These are phyloP conservation scores for Helleia helle DNA, from an alignment of 2,888 invertebrate genomes.

Conservation along the genomic window DNA sequence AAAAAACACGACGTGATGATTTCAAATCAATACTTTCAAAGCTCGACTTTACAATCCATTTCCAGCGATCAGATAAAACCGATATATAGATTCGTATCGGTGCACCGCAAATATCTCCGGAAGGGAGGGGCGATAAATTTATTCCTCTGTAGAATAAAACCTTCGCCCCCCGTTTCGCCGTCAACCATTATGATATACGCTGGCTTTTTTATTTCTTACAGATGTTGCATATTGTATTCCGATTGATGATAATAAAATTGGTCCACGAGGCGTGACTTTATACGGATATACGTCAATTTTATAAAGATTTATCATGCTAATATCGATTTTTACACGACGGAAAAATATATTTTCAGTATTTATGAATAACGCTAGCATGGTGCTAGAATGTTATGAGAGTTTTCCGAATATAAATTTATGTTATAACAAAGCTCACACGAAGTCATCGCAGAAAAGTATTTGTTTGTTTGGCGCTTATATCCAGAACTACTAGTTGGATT, in stretches of 20 bases:
- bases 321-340: too few relatives aligned
- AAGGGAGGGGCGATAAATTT: slow-evolving; percentile 9
- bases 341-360: too few relatives aligned
- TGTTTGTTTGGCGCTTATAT: too few relatives aligned
- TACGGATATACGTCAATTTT: too few relatives aligned
- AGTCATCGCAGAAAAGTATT: too few relatives aligned
- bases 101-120: slow-evolving; percentile 11
- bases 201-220: slow-evolving; percentile 3
- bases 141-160: background rate
- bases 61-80: background rate
- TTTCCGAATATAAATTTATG: too few relatives aligned
- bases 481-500: too few relatives aligned
- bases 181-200: slow-evolving; percentile 5
- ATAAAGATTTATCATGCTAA: too few relatives aligned
- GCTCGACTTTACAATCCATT: background rate
- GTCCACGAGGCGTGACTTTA: background rate
- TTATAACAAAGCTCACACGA: too few relatives aligned
- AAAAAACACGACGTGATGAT: too few relatives aligned
- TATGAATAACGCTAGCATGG: too few relatives aligned
- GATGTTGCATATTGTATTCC: background rate
- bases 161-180: background rate
- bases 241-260: background rate
- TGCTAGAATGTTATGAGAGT: too few relatives aligned
- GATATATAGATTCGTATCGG: slow-evolving; percentile 2
- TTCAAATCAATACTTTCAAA: background rate